These are phyloP conservation scores for Dynastes hyllus DNA, from an alignment of 2,888 invertebrate genomes.

Conservation along the genomic window DNA sequence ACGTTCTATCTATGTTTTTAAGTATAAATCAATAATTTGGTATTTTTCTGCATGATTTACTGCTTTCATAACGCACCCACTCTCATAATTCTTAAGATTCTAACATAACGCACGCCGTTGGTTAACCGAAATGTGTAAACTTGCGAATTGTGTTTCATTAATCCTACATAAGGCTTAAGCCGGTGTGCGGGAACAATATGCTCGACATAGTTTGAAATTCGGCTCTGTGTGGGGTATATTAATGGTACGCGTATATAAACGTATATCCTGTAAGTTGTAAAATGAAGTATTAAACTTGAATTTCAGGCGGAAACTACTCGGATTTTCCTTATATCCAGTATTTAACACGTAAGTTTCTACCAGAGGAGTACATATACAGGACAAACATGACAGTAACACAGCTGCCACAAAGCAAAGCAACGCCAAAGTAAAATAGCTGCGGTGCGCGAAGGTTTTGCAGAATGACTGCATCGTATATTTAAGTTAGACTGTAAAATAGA, in stretches of 20 bases:
- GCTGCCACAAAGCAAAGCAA: not conserved
- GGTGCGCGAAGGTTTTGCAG: slow-evolving; percentile 13
- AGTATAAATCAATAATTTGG: too few species aligned
- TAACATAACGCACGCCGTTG: slow-evolving; percentile 2
- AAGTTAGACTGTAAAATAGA: slow-evolving; percentile 1
- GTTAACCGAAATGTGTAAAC: slow-evolving; percentile 39
- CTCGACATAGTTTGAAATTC: slow-evolving; percentile 52
- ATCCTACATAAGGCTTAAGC: slow-evolving; percentile 37
- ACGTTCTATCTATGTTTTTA: too few species aligned
- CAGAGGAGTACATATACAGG: slow-evolving; percentile 18
- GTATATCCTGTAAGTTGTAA: slow-evolving; percentile 54
- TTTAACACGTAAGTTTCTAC: slow-evolving; percentile 76
- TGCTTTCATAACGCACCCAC: slow-evolving; percentile 1
- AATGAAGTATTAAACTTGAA: slow-evolving; percentile 60
- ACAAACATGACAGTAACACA: slow-evolving; percentile 34
- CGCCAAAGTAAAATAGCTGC: not conserved
- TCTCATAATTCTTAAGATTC: slow-evolving; percentile 10
- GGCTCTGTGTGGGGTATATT: slow-evolving; percentile 55
- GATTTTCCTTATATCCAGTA: slow-evolving; percentile 79
- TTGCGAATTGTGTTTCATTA: slow-evolving; percentile 43
- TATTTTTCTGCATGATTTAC: slow-evolving; percentile 5
- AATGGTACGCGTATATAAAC: slow-evolving; percentile 48
- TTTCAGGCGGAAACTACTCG: slow-evolving; percentile 78
- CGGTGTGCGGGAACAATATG: slow-evolving; percentile 36
- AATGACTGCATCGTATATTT: slow-evolving; percentile 2